Conservation (phyloP, 2,113 vertebrate genomes). For the Lagopus leucura region DNA sequence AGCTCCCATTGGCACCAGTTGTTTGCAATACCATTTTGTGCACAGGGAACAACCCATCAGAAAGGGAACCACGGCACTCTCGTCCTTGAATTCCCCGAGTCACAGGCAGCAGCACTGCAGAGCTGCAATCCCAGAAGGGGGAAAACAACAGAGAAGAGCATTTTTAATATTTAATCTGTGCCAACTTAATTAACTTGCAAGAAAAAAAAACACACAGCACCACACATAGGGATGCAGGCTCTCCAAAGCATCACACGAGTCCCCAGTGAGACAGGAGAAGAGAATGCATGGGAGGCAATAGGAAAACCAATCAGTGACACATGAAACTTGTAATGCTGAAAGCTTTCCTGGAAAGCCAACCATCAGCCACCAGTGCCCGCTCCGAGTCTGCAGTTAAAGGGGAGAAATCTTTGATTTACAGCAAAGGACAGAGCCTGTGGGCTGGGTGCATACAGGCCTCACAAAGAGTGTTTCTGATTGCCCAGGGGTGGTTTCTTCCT, state of each 20-base stretch:
- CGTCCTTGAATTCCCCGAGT: neutral
- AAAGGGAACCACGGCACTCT: rapidly evolving
- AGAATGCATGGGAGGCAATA: rapidly evolving
- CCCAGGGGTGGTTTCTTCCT: neutral
- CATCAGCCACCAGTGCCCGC: neutral
- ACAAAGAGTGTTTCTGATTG: too few species aligned
- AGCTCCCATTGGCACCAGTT: neutral
- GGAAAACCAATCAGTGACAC: rapidly evolving
- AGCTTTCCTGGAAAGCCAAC: conserved; percentile 41
- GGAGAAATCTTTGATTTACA: neutral
- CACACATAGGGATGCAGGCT: neutral
- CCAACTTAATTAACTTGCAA: neutral
- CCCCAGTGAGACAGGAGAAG: neutral
- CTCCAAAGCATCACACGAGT: neutral
- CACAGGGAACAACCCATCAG: rapidly evolving
- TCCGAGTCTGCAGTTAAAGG: neutral
- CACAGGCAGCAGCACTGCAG: neutral
- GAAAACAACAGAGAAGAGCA: rapidly evolving
- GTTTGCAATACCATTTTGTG: neutral
- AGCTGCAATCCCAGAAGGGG: neutral
- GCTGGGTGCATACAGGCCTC: neutral
- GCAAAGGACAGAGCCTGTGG: rapidly evolving
- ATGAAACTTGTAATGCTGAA: neutral
- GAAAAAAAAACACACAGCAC: neutral
- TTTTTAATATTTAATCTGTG: neutral